These are phyloP conservation scores for Etheostoma spectabile DNA, from an alignment of 2,113 vertebrate species.

Conservation along the genomic window DNA sequence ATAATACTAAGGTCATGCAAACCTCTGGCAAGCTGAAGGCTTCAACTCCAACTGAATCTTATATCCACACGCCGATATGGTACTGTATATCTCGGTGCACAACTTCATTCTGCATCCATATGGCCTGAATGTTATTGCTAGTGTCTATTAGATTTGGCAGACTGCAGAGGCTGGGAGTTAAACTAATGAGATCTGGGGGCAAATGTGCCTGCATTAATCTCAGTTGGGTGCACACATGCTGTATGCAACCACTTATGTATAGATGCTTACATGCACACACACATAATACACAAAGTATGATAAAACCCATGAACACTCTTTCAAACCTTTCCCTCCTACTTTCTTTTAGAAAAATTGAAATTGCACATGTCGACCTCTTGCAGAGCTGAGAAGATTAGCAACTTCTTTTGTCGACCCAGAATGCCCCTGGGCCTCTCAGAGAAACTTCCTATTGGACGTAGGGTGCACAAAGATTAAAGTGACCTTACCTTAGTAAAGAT, in stretches of 20 bases:
- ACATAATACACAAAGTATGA: not conserved
- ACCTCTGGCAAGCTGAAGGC: not conserved
- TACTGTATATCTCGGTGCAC: not conserved
- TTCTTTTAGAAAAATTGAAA: not conserved
- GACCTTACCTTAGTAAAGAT: slow-evolving; percentile 31
- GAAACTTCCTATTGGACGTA: slow-evolving; percentile 6
- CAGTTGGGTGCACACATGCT: slow-evolving; percentile 4
- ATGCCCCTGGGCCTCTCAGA: slow-evolving; percentile 42
- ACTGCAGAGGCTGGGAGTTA: slow-evolving; percentile 21
- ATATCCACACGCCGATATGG: not conserved
- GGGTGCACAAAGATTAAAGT: slow-evolving; percentile 14
- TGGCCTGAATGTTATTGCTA: not conserved
- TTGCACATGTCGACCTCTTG: slow-evolving; percentile 36
- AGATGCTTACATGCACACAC: not conserved
- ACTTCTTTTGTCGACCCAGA: slow-evolving; percentile 52
- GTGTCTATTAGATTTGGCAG: slow-evolving; percentile 20
- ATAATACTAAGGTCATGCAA: slow-evolving; percentile 15
- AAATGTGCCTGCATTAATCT: slow-evolving; percentile 34
- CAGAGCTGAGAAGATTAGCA: slow-evolving; percentile 34
- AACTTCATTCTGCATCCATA: not conserved
- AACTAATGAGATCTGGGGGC: slow-evolving; percentile 19
- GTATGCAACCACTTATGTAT: not conserved
- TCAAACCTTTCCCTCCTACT: not conserved
- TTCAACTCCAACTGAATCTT: not conserved
- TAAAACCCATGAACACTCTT: not conserved